Evolutionary conservation across 1,140 invertebrate genomes (phyloP).

Genomic region (Drosophila obscura): DNA sequence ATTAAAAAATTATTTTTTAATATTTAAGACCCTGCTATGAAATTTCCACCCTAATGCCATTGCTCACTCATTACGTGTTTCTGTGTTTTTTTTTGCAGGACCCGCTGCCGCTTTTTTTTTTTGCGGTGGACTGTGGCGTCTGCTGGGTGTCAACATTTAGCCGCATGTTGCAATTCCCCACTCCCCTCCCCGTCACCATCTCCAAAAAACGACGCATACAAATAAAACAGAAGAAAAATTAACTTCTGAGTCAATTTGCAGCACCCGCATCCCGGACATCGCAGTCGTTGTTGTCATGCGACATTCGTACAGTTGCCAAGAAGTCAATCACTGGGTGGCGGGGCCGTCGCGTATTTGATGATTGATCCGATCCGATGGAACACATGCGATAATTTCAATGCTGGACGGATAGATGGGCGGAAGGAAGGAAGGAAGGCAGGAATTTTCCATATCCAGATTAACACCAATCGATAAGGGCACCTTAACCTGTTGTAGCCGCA

Average conservation of each 20-base stretch:
- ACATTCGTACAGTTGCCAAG: constrained; percentile 26
- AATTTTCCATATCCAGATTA: constrained; percentile 1
- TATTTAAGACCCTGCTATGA: neutral
- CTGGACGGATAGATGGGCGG: neutral
- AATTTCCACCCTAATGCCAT: constrained; percentile 20
- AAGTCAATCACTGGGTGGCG: constrained; percentile 10
- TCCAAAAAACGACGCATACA: constrained; percentile 10
- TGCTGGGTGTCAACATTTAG: constrained; percentile 72
- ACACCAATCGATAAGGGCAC: constrained; percentile 1
- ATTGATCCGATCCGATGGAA: constrained; percentile 1
- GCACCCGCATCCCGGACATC: constrained; percentile 41
- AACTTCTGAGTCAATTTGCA: constrained; percentile 46
- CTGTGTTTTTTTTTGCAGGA: constrained; percentile 14
- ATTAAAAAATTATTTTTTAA: constrained; percentile 1
- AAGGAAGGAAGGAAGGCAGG: too few relatives aligned
- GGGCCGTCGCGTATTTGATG: too few relatives aligned
- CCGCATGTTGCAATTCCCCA: constrained; percentile 50
- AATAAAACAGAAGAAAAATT: constrained; percentile 30
- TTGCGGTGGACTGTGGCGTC: constrained; percentile 65
- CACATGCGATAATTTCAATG: constrained; percentile 8
- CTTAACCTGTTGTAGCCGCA: constrained; percentile 43
- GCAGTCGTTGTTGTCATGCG: constrained; percentile 3
- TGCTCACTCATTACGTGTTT: constrained; percentile 27
- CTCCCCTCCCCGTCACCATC: neutral
- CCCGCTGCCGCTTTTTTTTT: constrained; percentile 10